Evolutionary conservation across 64 coral and sea anemone genomes (phyloP).

Genomic region (Acropora yongei): DNA sequence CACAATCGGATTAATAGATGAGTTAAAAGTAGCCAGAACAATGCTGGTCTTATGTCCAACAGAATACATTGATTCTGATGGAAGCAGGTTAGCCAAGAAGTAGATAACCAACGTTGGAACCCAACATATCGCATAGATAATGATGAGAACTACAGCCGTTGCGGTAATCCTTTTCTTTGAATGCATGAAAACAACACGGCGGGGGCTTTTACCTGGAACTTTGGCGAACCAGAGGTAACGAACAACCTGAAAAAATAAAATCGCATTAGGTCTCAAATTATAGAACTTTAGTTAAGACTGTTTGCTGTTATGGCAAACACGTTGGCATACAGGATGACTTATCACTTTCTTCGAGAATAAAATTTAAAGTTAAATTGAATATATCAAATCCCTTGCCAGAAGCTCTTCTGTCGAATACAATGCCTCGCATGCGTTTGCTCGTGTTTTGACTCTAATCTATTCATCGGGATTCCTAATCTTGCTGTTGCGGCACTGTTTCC

Average conservation of each 20-base stretch:
- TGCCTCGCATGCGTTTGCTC: too few species aligned
- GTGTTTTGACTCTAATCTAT: too few species aligned
- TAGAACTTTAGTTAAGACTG: too few species aligned
- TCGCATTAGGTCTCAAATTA: too few species aligned
- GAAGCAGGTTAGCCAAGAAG: slow-evolving; percentile 2
- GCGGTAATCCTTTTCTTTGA: slow-evolving; percentile 25
- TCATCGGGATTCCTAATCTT: too few species aligned
- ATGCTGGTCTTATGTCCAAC: slow-evolving; percentile 14
- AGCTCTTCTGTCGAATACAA: too few species aligned
- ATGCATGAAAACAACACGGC: slow-evolving; percentile 5
- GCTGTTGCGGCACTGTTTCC: too few species aligned
- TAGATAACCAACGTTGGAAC: slow-evolving; percentile 24
- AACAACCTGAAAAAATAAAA: background rate
- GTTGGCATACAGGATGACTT: too few species aligned
- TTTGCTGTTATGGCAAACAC: too few species aligned
- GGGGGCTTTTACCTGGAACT: background rate
- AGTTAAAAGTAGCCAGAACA: slow-evolving; percentile 26
- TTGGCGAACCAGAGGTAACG: slow-evolving; percentile 18
- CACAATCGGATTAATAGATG: slow-evolving; percentile 24
- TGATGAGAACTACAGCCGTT: background rate
- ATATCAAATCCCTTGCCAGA: too few species aligned
- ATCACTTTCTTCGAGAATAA: too few species aligned
- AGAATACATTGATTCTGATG: slow-evolving; percentile 26
- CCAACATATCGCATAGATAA: slow-evolving; percentile 18
- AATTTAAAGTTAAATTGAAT: too few species aligned